phyloP scores from a whole-genome alignment of 2,888 invertebrate species.

The Cantharis rufa region DNA sequence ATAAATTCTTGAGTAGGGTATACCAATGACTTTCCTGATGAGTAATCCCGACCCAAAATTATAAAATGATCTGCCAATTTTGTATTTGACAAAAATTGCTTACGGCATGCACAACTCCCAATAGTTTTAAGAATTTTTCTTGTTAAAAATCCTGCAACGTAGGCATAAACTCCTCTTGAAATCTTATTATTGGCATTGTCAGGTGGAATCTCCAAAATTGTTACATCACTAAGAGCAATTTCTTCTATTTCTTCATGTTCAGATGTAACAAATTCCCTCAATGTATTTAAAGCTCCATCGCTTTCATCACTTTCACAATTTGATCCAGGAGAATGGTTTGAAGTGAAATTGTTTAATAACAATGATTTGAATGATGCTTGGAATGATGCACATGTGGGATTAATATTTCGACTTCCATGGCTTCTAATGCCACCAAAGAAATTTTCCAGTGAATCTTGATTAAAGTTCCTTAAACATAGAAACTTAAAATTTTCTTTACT shows the following conservation, averaged over 20 bases:
- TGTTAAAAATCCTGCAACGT: neutral
- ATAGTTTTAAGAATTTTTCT: neutral
- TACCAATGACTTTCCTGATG: no score
- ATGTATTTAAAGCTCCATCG: neutral
- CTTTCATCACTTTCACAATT: constrained; percentile 31
- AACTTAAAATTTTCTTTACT: neutral
- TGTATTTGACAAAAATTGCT: no score
- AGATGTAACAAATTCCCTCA: neutral
- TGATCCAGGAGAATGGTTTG: constrained; percentile 24
- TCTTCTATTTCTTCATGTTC: neutral
- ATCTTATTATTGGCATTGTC: no score
- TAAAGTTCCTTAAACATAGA: neutral
- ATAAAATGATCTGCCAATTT: no score
- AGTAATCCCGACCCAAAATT: no score
- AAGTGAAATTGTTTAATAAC: constrained; percentile 29
- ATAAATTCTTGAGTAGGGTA: no score
- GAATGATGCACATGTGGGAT: constrained; percentile 23
- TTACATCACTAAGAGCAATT: neutral
- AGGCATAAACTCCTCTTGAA: neutral
- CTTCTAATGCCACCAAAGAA: constrained; percentile 23
- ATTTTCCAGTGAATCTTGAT: constrained; percentile 33
- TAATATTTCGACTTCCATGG: constrained; percentile 25
- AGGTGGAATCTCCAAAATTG: neutral
- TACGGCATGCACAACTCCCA: neutral
- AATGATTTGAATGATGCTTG: constrained; percentile 24